phyloP scores from a whole-genome alignment of 2,888 invertebrate species.

The Sesamia inferens region DNA sequence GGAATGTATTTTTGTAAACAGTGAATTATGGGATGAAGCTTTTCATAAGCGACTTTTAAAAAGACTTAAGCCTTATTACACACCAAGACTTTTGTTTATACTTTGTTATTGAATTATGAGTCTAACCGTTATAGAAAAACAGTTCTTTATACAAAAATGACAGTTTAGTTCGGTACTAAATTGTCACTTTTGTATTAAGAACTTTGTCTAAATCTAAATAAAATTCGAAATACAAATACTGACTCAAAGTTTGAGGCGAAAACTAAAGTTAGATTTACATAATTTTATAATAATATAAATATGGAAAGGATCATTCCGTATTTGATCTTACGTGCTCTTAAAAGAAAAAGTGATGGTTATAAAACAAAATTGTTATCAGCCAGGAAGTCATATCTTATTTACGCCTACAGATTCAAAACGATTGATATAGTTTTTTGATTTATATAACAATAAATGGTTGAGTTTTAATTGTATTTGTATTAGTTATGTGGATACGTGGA shows the following conservation, averaged over 20 bases:
- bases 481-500: not conserved
- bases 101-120: too few species aligned
- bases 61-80: not conserved
- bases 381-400: not conserved
- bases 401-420: not conserved
- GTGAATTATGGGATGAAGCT: conserved; percentile 5
- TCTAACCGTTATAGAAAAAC: too few species aligned
- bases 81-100: too few species aligned
- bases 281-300: too few species aligned
- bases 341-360: not conserved
- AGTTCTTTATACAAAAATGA: too few species aligned
- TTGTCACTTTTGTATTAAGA: too few species aligned
- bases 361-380: not conserved
- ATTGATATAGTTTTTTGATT: not conserved
- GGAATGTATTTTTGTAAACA: conserved; percentile 9
- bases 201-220: not conserved
- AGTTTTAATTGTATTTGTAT: not conserved
- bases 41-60: conserved; percentile 10
- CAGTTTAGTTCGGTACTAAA: too few species aligned
- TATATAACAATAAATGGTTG: not conserved
- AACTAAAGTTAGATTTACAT: too few species aligned
- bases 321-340: not conserved
- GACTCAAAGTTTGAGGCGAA: too few species aligned
- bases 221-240: too few species aligned
- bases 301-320: not conserved